Evolutionary conservation across 2,797 vertebrate species (phyloP).

Genomic region (Fratercula arctica): DNA sequence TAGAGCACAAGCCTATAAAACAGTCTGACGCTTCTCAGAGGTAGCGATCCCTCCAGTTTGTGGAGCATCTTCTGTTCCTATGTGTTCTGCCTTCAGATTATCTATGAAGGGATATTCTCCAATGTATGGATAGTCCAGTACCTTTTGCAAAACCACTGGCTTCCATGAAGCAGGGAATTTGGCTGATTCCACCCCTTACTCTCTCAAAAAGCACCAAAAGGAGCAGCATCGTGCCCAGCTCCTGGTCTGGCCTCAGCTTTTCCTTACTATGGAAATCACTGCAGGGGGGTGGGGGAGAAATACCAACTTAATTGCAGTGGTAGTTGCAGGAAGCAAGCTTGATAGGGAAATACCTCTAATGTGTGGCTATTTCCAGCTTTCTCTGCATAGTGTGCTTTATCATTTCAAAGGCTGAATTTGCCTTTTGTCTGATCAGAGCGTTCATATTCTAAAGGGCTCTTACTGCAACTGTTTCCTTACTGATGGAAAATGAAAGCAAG

Average conservation of each 20-base stretch:
- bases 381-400: too few species aligned
- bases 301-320: neutral
- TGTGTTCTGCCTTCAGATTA: neutral
- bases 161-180: neutral
- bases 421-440: neutral
- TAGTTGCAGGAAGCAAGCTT: neutral
- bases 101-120: neutral
- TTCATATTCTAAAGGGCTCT: neutral
- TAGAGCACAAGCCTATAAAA: neutral
- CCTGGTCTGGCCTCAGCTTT: neutral
- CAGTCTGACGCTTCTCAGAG: neutral
- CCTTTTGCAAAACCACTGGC: neutral
- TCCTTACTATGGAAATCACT: neutral
- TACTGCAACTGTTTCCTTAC: neutral
- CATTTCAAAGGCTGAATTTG: neutral
- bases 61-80: neutral
- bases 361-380: neutral
- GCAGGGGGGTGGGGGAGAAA: too few species aligned
- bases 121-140: fast-evolving
- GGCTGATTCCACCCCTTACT: neutral
- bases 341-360: neutral
- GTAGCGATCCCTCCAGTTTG: neutral
- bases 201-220: neutral
- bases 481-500: neutral
- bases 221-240: neutral